These are phyloP conservation scores for Eulemur albifrons DNA, from an alignment of 2,797 vertebrate genomes.

Conservation along the genomic window DNA sequence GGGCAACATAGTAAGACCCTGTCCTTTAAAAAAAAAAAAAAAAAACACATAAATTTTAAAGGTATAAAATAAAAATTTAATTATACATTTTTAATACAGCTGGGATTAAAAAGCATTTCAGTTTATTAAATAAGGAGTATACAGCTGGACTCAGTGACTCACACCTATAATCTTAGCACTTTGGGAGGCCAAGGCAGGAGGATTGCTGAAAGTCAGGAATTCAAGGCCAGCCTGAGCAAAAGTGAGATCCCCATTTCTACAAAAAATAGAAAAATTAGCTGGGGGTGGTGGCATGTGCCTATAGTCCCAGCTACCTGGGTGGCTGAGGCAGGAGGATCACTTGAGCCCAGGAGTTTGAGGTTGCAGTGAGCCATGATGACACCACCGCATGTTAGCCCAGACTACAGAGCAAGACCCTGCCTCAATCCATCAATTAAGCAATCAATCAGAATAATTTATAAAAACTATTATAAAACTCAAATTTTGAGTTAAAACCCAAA, in stretches of 20 bases:
- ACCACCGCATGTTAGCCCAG: no score
- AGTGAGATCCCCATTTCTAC: no score
- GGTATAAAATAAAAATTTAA: neutral
- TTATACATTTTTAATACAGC: neutral
- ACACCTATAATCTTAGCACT: neutral
- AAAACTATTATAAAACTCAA: neutral
- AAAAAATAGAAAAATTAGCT: no score
- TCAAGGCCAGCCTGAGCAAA: no score
- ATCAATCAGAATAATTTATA: neutral
- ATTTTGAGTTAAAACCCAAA: neutral
- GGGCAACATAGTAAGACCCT: no score
- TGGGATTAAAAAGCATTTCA: neutral
- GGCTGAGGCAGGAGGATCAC: no score
- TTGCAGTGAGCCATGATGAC: no score
- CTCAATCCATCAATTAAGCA: no score
- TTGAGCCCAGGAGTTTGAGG: no score
- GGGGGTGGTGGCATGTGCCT: neutral
- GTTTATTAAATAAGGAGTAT: constrained; percentile 5
- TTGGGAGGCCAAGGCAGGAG: neutral
- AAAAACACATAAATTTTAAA: neutral
- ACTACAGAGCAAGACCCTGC: no score
- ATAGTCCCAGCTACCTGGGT: neutral
- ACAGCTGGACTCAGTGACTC: fast-evolving
- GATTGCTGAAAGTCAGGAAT: no score
- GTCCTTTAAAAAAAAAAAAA: no score